A percentile compares a stretch with the other conserved stretches of the same genome.
These are phyloP conservation scores for Euplagia quadripunctaria DNA, from an alignment of 2,888 invertebrate species.

Conservation along the genomic window DNA sequence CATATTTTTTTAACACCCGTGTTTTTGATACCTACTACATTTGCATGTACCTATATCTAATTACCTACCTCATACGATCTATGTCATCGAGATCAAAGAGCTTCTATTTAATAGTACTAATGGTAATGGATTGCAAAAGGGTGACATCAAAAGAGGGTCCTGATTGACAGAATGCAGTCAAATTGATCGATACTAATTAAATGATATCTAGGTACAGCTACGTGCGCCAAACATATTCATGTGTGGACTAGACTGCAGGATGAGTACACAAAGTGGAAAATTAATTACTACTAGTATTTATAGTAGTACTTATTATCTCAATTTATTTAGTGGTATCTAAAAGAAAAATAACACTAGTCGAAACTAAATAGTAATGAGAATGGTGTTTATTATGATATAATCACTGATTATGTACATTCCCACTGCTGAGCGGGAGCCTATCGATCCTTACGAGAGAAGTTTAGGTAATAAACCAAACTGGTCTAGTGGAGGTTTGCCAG, in stretches of 20 bases:
- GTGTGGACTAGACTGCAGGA: not conserved
- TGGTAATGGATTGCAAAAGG: not conserved
- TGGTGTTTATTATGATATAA: not conserved
- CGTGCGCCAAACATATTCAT: constrained; percentile 6
- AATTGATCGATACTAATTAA: constrained; percentile 5
- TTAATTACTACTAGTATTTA: not conserved
- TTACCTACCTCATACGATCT: too few species aligned
- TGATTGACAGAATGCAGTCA: not conserved
- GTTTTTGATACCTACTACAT: too few species aligned
- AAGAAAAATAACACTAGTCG: not conserved
- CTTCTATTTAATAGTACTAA: not conserved
- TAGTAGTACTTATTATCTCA: not conserved
- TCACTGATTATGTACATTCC: not conserved
- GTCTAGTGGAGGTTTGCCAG: too few species aligned
- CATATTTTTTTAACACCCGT: too few species aligned
- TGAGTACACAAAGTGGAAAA: not conserved
- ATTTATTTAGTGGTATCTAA: not conserved
- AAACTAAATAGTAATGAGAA: not conserved
- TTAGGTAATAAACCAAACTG: too few species aligned
- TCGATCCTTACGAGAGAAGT: too few species aligned
- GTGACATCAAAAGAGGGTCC: not conserved
- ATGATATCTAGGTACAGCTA: constrained; percentile 9
- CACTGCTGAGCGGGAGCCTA: too few species aligned
- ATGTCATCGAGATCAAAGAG: not conserved
- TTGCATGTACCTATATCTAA: too few species aligned